Evolutionary conservation across 2,797 vertebrate genomes (phyloP), one percentile per base, ranked within the genome.

Genomic region (Crypturellus tataupa): DNA sequence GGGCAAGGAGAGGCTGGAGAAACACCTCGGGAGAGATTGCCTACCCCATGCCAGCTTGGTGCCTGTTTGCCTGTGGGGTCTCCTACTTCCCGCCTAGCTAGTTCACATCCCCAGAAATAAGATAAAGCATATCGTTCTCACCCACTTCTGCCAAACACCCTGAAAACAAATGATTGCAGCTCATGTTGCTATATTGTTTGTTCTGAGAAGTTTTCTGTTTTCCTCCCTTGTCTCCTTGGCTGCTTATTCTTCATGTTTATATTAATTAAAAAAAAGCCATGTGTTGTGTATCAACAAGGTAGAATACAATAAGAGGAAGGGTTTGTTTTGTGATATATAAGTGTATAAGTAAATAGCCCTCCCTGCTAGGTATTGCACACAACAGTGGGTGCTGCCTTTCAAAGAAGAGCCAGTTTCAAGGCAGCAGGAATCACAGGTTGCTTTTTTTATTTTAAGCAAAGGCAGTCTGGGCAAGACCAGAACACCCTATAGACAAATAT

Each of bases 31-130:
- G 9, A 9, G 46, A 3, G 29, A 0, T 23, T 60, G 6, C 12
- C 4, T 46, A 31, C 6, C 5, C 7, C 6, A 1, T 1, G 0
- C 2, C 37, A 68, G 5, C 20, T 35, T 25, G 31, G 33, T 4
- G 6, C 10, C 23, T 40, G 15, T 25, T 6, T 3, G 1, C 2
- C 8, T 19, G 12, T 19, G 40, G 29, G 10, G 5, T 23, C 0
- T 12, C 16, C 4, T 24, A 1, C 18, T 35, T 3, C 6, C 6
- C 2, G 1, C 3, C 0, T 11, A 5, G 14, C 59, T 21, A 0
- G 0, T 25, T 72, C 21, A 1, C 2, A 4, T 15, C 27, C 3
- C 44, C 1, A 6, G 18, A 16, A 39, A 39, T 63, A 63, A 29
- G 40, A 29, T 29, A 29, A 63, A 63, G 62, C 25, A 2, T 29